Evolutionary conservation across 2,797 vertebrate genomes (phyloP).

Genomic region (Crocodylus rhombifer): DNA sequence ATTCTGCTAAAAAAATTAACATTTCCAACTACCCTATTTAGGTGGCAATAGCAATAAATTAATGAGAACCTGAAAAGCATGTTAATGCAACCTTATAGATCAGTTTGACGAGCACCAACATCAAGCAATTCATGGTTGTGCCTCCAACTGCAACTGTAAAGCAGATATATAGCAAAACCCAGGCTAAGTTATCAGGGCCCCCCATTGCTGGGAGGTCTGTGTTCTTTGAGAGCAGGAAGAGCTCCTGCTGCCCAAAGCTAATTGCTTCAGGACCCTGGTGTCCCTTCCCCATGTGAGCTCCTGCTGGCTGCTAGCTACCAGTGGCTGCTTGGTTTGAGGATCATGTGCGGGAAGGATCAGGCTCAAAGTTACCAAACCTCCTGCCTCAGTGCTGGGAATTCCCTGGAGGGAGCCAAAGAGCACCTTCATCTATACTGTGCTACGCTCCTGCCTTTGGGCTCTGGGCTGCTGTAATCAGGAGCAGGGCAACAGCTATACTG

Average conservation of each 20-base stretch:
- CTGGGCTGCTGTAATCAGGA: not conserved
- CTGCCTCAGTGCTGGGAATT: not conserved
- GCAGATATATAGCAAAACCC: not conserved
- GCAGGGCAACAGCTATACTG: not conserved
- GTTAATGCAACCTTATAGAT: rapidly evolving
- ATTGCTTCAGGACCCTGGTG: not conserved
- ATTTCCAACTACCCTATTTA: rapidly evolving
- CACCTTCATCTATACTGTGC: not conserved
- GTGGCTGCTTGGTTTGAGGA: not conserved
- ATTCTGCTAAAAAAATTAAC: no score
- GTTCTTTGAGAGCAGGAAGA: rapidly evolving
- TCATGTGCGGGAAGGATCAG: rapidly evolving
- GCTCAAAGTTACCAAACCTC: not conserved
- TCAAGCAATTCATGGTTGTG: not conserved
- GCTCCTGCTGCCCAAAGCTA: rapidly evolving
- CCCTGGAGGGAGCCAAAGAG: not conserved
- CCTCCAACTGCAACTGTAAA: not conserved
- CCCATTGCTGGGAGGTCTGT: not conserved
- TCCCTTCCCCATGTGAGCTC: not conserved
- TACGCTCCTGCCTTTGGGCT: no score
- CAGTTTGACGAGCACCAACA: not conserved
- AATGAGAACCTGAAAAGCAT: rapidly evolving
- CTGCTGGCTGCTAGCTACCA: not conserved
- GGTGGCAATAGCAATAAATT: not conserved
- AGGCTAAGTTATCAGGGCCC: not conserved